phyloP scores from a whole-genome alignment of 2,113 vertebrate genomes.

The Catharus bicknelli region DNA sequence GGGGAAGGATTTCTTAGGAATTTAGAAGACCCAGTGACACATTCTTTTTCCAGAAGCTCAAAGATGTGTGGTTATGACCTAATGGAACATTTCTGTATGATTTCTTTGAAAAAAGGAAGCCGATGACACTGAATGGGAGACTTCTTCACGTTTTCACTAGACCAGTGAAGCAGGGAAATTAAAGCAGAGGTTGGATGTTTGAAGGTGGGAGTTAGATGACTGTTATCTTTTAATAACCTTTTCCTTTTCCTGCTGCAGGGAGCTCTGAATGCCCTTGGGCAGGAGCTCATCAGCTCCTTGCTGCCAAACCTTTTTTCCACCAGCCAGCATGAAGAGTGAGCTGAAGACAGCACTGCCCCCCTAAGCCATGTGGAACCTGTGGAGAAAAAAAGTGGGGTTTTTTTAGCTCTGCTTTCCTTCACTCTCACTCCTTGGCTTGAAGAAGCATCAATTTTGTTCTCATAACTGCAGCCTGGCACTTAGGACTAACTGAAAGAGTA shows the following conservation, averaged over 20 bases:
- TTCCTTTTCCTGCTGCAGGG: background rate
- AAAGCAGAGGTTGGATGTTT: background rate
- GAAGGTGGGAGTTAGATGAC: background rate
- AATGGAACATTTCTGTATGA: background rate
- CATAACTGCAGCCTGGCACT: background rate
- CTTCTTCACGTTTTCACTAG: background rate
- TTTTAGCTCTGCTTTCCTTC: background rate
- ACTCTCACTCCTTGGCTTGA: background rate
- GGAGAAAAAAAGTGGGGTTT: background rate
- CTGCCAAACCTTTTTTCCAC: background rate
- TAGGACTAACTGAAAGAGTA: background rate
- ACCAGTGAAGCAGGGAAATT: background rate
- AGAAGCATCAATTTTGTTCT: background rate
- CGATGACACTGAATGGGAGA: background rate
- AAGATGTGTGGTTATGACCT: rapidly evolving
- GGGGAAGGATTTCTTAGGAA: background rate
- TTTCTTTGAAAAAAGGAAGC: background rate
- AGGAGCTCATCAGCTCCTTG: background rate
- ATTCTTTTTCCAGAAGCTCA: background rate
- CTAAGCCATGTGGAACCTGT: background rate
- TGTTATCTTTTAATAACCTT: background rate
- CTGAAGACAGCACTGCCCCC: background rate
- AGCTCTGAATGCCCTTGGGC: background rate
- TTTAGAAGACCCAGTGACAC: background rate
- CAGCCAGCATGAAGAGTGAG: background rate